A percentile compares a stretch with the other conserved stretches of the same genome.
Conservation (phyloP, 2,797 vertebrate species). For the Ibycter americanus region DNA sequence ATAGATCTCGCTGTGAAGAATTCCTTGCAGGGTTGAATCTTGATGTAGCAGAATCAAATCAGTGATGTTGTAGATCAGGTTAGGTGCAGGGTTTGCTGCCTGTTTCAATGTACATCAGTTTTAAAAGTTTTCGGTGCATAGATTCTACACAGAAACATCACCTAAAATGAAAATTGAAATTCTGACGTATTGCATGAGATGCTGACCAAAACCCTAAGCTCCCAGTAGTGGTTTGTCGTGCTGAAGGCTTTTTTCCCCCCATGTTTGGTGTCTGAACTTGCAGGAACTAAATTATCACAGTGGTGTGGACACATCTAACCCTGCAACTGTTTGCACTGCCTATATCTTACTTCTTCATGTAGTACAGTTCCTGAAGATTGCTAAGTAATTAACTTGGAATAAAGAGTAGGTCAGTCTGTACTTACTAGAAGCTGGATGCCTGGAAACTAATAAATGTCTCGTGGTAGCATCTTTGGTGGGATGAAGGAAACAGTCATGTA, state of each 20-base stretch:
- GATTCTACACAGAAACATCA: neutral
- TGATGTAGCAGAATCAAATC: slow-evolving; percentile 66
- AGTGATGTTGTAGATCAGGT: neutral
- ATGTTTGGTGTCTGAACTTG: neutral
- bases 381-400: neutral
- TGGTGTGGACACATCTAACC: neutral
- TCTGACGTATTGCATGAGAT: neutral
- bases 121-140: neutral
- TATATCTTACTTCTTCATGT: neutral
- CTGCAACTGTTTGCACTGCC: neutral
- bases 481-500: neutral
- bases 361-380: neutral
- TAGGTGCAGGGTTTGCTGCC: neutral
- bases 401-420: neutral
- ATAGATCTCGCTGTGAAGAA: slow-evolving; percentile 74
- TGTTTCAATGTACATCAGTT: neutral
- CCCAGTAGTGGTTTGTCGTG: neutral
- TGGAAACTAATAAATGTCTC: neutral
- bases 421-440: neutral
- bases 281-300: neutral
- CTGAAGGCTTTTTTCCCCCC: neutral
- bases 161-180: neutral
- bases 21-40: slow-evolving; percentile 73
- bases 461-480: neutral
- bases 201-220: neutral